A percentile compares a stretch with the other conserved stretches of the same genome.
Conservation (phyloP, 1,140 invertebrate genomes). For the Orchesella cincta region DNA sequence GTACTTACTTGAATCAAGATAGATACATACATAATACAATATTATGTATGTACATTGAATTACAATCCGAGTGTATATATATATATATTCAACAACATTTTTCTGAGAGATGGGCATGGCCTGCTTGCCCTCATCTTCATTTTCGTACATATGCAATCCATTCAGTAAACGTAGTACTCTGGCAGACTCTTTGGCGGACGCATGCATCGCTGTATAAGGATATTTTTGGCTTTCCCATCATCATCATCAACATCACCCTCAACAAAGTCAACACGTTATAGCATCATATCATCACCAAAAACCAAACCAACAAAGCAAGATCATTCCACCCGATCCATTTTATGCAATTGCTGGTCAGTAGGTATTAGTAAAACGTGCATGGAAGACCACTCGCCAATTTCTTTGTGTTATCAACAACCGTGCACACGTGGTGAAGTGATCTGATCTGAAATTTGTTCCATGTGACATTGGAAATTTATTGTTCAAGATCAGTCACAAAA, state of each 20-base stretch:
- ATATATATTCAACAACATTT: background rate
- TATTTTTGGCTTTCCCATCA: background rate
- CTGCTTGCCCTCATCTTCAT: background rate
- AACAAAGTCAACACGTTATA: background rate
- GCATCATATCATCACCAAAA: no score
- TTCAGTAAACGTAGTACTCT: background rate
- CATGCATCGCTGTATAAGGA: background rate
- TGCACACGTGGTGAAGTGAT: no score
- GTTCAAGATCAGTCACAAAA: background rate
- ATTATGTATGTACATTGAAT: background rate
- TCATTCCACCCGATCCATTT: background rate
- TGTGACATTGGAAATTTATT: background rate
- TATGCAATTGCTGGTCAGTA: constrained; percentile 10
- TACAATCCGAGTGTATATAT: background rate
- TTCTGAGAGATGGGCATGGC: background rate
- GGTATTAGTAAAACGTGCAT: background rate
- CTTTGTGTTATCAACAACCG: background rate
- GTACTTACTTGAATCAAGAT: background rate
- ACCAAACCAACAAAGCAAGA: background rate
- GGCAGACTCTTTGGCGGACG: background rate
- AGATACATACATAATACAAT: background rate
- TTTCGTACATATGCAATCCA: background rate
- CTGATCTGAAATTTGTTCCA: no score
- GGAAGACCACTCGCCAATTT: no score
- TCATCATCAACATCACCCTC: background rate